Evolutionary conservation across 2,888 invertebrate genomes (phyloP).

Genomic region (Lysandra bellargus): DNA sequence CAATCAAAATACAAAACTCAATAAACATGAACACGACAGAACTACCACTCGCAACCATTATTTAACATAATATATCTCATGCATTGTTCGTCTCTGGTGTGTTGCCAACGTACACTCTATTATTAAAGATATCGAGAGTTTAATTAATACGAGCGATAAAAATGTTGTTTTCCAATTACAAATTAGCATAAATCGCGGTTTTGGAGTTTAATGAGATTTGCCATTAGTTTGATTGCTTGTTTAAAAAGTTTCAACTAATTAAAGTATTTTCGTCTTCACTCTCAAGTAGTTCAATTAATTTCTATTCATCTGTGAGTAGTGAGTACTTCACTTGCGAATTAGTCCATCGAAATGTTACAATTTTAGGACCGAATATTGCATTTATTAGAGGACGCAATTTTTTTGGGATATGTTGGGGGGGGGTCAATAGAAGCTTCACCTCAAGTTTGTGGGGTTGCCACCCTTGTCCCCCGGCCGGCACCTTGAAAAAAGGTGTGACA

Average conservation of each 20-base stretch:
- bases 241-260: slow-evolving; percentile 13
- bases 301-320: neutral
- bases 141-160: slow-evolving; percentile 22
- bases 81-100: slow-evolving; percentile 10
- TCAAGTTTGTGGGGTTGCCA: too few relatives aligned
- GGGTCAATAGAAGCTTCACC: too few relatives aligned
- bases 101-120: slow-evolving; percentile 23
- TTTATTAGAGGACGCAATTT: too few relatives aligned
- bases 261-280: slow-evolving; percentile 16
- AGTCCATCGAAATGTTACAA: too few relatives aligned
- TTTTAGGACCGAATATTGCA: too few relatives aligned
- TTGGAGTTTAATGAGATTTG: slow-evolving; percentile 18
- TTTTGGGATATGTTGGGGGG: too few relatives aligned
- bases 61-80: neutral
- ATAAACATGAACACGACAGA: slow-evolving; percentile 9
- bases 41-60: neutral
- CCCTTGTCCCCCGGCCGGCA: too few relatives aligned
- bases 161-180: slow-evolving; percentile 21
- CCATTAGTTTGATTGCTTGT: slow-evolving; percentile 12
- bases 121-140: slow-evolving; percentile 20
- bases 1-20: slow-evolving; percentile 4
- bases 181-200: slow-evolving; percentile 9
- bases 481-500: too few relatives aligned
- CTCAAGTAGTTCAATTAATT: neutral
- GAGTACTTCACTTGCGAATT: neutral